Conservation (phyloP, 2,888 invertebrate species). For the Scaptomyza reducta region DNA sequence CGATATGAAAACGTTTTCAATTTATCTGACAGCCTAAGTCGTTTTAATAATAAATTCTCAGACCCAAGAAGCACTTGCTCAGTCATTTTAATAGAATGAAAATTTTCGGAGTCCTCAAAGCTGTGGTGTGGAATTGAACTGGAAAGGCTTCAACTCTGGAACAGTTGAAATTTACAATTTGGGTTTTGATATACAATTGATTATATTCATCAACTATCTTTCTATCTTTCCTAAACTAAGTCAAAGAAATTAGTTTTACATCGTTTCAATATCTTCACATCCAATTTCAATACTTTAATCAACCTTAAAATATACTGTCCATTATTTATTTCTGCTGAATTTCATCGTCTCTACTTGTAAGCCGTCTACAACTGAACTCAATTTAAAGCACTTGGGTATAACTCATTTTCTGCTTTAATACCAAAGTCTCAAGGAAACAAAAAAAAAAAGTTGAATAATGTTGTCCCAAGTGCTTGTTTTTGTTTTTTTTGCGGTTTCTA, state of each 20-base stretch:
- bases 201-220: too few relatives aligned
- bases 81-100: conserved; percentile 33
- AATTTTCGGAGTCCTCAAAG: conserved; percentile 5
- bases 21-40: conserved; percentile 30
- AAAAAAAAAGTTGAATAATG: conserved; percentile 6
- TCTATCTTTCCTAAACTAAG: neutral
- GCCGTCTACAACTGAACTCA: conserved; percentile 2
- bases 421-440: conserved; percentile 7
- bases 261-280: neutral
- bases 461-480: conserved; percentile 17
- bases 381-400: conserved; percentile 13
- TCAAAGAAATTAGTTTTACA: neutral
- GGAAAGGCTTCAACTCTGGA: neutral
- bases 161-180: neutral
- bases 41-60: conserved; percentile 43
- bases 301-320: neutral
- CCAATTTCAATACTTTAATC: neutral
- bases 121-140: neutral
- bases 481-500: conserved; percentile 52
- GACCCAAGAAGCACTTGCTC: conserved; percentile 6
- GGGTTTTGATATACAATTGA: too few relatives aligned
- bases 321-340: neutral
- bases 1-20: conserved; percentile 11
- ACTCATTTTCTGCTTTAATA: conserved; percentile 22
- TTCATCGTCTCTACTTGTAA: neutral